Percentiles rank a stretch among this genome's conserved stretches.
These are phyloP conservation scores for Tachina lurida DNA, from an alignment of 2,888 invertebrate genomes.

Conservation along the genomic window DNA sequence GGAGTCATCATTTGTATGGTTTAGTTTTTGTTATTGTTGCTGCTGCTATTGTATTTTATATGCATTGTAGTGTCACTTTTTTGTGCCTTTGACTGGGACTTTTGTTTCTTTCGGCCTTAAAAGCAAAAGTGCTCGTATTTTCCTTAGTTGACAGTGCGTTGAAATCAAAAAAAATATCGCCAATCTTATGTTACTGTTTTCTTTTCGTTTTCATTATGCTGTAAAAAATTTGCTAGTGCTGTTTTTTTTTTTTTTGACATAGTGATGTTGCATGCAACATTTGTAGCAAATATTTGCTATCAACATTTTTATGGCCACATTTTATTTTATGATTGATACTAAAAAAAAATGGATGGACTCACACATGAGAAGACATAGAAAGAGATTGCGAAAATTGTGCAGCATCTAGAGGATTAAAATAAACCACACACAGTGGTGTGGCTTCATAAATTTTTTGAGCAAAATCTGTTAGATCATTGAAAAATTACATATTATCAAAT, in stretches of 20 bases:
- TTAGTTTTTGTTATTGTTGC: background rate
- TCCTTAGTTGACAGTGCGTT: conserved; percentile 65
- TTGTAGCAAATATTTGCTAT: conserved; percentile 55
- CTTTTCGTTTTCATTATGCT: conserved; percentile 19
- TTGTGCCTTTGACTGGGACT: conserved; percentile 28
- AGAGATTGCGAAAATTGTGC: background rate
- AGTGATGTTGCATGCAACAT: conserved; percentile 68
- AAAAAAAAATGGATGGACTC: conserved; percentile 16
- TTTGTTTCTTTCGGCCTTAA: background rate
- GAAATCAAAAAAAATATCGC: conserved; percentile 62
- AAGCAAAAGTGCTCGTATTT: conserved; percentile 38
- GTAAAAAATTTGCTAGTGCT: background rate
- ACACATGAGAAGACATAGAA: background rate
- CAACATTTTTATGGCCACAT: conserved; percentile 37
- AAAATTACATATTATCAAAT: too few relatives aligned
- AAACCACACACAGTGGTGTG: background rate
- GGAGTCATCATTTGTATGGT: conserved; percentile 39
- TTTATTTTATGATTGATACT: conserved; percentile 45
- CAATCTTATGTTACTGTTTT: conserved; percentile 55
- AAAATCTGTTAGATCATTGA: too few relatives aligned
- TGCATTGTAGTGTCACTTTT: conserved; percentile 54
- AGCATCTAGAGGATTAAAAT: background rate
- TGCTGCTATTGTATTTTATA: conserved; percentile 16
- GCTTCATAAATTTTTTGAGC: too few relatives aligned
- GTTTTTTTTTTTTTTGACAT: conserved; percentile 10